These are phyloP conservation scores for Acipenser ruthenus DNA, from an alignment of 2,797 vertebrate genomes.

Conservation along the genomic window DNA sequence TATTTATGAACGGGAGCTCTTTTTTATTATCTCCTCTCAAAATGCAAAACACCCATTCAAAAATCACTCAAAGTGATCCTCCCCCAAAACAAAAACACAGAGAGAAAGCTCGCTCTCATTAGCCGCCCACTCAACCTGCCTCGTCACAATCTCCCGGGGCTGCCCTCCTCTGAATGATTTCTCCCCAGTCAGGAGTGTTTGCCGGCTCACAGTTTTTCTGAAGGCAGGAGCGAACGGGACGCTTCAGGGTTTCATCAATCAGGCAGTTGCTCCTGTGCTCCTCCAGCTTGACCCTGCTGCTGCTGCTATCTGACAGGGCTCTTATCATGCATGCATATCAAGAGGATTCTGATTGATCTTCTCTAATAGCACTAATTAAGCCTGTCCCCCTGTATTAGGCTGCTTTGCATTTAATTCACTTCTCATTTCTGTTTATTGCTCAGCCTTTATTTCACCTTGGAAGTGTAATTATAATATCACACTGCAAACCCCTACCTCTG, in stretches of 20 bases:
- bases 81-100: too few species aligned
- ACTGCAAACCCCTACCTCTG: conserved; percentile 5
- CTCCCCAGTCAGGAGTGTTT: conserved; percentile 26
- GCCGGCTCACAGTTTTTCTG: conserved; percentile 15
- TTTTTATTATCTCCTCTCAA: too few species aligned
- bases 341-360: conserved; percentile 22
- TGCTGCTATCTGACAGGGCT: conserved; percentile 17
- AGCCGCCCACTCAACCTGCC: conserved; percentile 37
- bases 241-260: conserved; percentile 41
- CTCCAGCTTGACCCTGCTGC: conserved; percentile 24
- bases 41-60: too few species aligned
- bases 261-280: conserved; percentile 26
- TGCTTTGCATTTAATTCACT: conserved; percentile 34
- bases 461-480: conserved; percentile 39
- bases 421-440: conserved; percentile 14
- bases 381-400: conserved; percentile 37
- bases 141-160: conserved; percentile 47
- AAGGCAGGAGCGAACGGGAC: neutral
- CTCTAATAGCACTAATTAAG: conserved; percentile 50
- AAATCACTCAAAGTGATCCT: too few species aligned
- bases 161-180: conserved; percentile 42
- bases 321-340: neutral
- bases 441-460: conserved; percentile 31
- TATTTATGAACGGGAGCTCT: too few species aligned
- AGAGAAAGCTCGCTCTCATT: conserved; percentile 9